phyloP scores from a whole-genome alignment of 2,113 vertebrate species.

The Hipposideros armiger region DNA sequence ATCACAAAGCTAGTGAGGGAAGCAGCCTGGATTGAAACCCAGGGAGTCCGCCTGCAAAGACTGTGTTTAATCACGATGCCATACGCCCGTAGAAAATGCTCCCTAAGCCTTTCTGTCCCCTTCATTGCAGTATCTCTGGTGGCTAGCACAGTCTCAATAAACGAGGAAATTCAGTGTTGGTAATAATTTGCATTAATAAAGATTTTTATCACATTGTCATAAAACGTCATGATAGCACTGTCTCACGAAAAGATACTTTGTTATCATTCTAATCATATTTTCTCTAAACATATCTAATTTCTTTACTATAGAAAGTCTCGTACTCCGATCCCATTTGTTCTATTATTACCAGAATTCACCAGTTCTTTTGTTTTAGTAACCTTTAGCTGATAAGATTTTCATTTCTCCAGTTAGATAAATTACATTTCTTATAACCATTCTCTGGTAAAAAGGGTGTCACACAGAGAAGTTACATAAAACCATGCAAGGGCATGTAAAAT shows the following conservation, averaged over 20 bases:
- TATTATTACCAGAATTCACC: not conserved
- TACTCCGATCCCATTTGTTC: not conserved
- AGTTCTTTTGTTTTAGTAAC: not conserved
- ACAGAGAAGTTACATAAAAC: not conserved
- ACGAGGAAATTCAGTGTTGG: not conserved
- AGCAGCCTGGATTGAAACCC: slow-evolving; percentile 4
- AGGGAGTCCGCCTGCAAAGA: not conserved
- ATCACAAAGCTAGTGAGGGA: not conserved
- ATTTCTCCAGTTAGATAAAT: slow-evolving; percentile 32
- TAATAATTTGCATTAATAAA: not conserved
- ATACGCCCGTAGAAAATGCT: not conserved
- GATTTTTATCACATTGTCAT: not conserved
- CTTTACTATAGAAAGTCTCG: slow-evolving; percentile 4
- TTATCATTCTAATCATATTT: not conserved
- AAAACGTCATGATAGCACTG: not conserved
- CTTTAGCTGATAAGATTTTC: not conserved
- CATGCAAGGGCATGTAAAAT: not conserved
- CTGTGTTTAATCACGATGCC: not conserved
- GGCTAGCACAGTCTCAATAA: not conserved
- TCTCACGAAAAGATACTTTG: not conserved
- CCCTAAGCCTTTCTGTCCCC: not conserved
- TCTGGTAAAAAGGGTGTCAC: not conserved
- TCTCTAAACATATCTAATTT: not conserved
- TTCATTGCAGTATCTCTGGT: not conserved
- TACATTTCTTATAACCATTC: not conserved